A percentile compares a stretch with the other conserved stretches of the same genome.
Conservation (phyloP, 2,797 vertebrate genomes). For the Vespertilio murinus region DNA sequence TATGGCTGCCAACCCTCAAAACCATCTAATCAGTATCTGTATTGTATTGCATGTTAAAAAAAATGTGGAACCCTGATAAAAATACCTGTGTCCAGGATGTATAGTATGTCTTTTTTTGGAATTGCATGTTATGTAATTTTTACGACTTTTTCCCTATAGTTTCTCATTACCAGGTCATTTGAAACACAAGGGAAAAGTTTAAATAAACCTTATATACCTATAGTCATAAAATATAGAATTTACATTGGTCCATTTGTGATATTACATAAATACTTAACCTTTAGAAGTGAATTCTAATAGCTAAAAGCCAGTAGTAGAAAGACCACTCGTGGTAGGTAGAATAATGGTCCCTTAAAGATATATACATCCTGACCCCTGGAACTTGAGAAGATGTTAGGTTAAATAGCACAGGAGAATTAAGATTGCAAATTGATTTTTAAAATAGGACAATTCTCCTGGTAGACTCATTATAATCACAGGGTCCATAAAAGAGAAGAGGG, state of each 20-base stretch:
- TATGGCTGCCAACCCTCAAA: background rate
- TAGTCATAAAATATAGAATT: conserved; percentile 67
- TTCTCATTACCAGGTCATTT: conserved; percentile 14
- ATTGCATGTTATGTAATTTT: conserved; percentile 19
- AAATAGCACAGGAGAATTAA: conserved; percentile 66
- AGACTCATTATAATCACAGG: background rate
- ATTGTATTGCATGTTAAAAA: conserved; percentile 48
- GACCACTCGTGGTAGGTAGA: conserved; percentile 52
- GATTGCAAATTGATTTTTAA: background rate
- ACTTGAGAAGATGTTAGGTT: conserved; percentile 2
- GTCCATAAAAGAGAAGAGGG: background rate
- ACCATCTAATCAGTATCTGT: background rate
- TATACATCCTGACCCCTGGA: conserved; percentile 48
- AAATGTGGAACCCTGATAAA: conserved; percentile 44
- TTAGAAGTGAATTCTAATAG: conserved; percentile 48
- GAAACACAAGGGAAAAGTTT: conserved; percentile 48
- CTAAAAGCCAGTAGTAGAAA: conserved; percentile 56
- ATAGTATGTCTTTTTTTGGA: background rate
- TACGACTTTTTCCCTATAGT: background rate
- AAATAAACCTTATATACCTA: conserved; percentile 26
- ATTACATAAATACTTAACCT: conserved; percentile 29
- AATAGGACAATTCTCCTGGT: background rate
- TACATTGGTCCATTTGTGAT: background rate
- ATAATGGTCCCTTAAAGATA: background rate
- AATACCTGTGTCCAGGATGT: background rate